Base-by-base conservation (phyloP, 2,797 vertebrate species). In the Scolopax bukidnonensis region DNA sequence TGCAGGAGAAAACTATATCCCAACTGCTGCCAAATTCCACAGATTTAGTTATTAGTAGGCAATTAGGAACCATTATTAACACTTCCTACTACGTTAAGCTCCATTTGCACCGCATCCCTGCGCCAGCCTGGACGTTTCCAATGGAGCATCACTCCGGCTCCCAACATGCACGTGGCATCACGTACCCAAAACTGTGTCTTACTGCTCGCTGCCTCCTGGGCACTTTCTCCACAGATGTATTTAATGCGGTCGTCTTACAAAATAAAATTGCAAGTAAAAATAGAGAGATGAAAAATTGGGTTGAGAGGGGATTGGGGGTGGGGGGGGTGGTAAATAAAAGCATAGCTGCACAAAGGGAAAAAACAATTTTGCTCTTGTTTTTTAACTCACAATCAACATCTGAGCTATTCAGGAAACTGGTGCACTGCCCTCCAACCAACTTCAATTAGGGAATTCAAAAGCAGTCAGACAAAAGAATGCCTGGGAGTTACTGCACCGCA, bases 401-500 rank as follows among this genome's bases (percentile, higher is more conserved):
- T 90, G 87, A 92, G 85, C 90, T 84, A 89, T 80, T 86, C 79
- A 90, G 87, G 93, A 93, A 92, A 74, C 76, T 60, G 80, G 92
- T 89, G 81, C 73, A 41, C 87, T 93, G 80, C 94, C 95, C 93
- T 96, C 86, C 77, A 93, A 92, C 84, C 89, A 90, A 89, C 93
- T 94, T 93, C 91, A 90, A 83, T 83, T 84, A 95, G 78, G 87
- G 97, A 95, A 96, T 84, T 96, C 95, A 89, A 91, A 95, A 84
- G 92, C 89, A 89, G 77, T 78, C 94, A 95, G 93, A 91, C 96
- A 97, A 96, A 97, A 96, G 94, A 92, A 95, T 94, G 96, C 93
- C 95, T 95, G 92, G 96, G 97, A 97, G 94, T 95, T 93, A 96
- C 91, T 96, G 94, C 84, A 95, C 94, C 89, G 87, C 95, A 90